Conservation (phyloP, 2,113 vertebrate species). For the Dipodomys spectabilis region DNA sequence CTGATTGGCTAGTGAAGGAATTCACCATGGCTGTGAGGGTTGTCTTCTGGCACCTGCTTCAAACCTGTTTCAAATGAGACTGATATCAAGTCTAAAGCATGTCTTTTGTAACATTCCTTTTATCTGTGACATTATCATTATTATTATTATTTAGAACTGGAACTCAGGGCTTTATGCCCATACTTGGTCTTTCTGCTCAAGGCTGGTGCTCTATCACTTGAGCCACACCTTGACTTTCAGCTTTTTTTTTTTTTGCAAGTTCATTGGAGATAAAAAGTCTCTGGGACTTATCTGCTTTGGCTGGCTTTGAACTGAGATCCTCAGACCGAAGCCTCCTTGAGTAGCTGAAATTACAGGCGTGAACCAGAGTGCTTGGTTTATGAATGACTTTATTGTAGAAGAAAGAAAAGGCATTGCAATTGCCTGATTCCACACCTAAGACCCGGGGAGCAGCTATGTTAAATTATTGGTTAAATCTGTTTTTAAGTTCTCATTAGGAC, state of each 20-base stretch:
- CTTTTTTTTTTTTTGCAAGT: too few species aligned
- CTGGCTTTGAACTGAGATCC: too few species aligned
- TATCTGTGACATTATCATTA: background rate
- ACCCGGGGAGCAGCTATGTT: background rate
- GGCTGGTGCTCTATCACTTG: too few species aligned
- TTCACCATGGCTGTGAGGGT: background rate
- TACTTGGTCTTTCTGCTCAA: too few species aligned
- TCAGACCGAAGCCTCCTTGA: too few species aligned
- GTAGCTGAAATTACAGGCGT: too few species aligned
- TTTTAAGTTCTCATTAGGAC: conserved; percentile 70
- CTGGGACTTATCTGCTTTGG: too few species aligned
- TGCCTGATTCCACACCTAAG: background rate
- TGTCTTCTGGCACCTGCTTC: background rate
- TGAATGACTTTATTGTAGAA: conserved; percentile 34
- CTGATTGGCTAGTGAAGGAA: background rate
- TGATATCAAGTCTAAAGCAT: conserved; percentile 15
- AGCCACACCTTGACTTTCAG: too few species aligned
- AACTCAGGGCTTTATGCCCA: too few species aligned
- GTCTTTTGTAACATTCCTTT: background rate
- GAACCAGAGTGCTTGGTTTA: too few species aligned
- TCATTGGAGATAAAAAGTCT: too few species aligned
- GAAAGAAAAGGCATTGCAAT: conserved; percentile 46
- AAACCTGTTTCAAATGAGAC: background rate
- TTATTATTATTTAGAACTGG: too few species aligned
- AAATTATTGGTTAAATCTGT: background rate